Evolutionary conservation across 2,113 vertebrate genomes (phyloP), one percentile per base, ranked within the genome.

Genomic region (Alethe castanea): DNA sequence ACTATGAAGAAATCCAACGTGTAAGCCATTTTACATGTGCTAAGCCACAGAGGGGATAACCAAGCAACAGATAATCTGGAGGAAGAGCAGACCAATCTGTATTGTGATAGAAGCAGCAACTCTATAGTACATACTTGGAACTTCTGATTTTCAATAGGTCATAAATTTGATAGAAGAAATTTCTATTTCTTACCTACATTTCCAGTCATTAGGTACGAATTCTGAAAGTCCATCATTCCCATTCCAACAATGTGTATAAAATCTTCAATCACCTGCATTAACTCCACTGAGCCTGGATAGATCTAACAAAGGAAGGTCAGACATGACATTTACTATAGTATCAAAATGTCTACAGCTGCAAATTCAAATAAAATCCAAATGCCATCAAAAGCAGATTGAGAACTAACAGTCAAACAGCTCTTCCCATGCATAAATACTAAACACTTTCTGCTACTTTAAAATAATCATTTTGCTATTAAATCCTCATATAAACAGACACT

Each of bases 211-310:
- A 99, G 97, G 96, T 99, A 99, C 94, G 99, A 99, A 97, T 99
- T 99, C 98, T 99, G 99, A 98, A 99, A 99, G 98, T 99, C 99
- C 98, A 99, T 99, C 99, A 99, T 99, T 96, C 99, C 99, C 98
- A 99, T 97, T 97, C 99, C 99, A 95, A 99, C 99, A 96, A 99
- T 99, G 98, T 99, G 99, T 98, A 99, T 99, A 98, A 99, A 99
- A 97, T 99, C 99, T 98, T 99, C 99, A 95, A 99, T 99, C 98
- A 99, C 99, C 98, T 99, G 99, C 99, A 99, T 99, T 97, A 99
- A 98, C 95, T 99, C 99, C 98, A 99, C 98, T 0, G 99, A 99
- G 48, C 99, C 99, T 2, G 99, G 99, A 92, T 99, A 99, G 96
- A 99, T 99, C 99, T 99, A 97, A 88, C 28, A 97, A 97, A 89